Percentiles rank a stretch among this genome's conserved stretches.
Conservation (phyloP, 2,113 vertebrate genomes). For the Microtus montanus region DNA sequence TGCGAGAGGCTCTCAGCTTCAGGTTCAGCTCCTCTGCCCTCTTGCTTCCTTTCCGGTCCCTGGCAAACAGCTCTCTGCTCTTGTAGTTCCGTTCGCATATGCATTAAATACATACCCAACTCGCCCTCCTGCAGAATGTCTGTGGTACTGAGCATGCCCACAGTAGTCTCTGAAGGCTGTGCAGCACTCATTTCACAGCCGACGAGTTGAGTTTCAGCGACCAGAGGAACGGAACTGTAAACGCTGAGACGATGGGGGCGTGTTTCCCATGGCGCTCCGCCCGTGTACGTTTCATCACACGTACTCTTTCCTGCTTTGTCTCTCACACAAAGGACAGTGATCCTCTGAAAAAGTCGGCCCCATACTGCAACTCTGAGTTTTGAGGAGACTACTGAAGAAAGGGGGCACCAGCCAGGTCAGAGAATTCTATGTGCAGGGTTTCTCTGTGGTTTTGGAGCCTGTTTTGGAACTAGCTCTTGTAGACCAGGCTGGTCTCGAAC, state of each 20-base stretch:
- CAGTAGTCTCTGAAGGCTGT: not conserved
- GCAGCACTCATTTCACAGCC: not conserved
- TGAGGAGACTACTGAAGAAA: not conserved
- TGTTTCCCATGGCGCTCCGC: not conserved
- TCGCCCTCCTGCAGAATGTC: not conserved
- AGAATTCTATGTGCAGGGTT: too few species aligned
- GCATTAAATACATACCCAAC: not conserved
- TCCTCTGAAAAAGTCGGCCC: too few species aligned
- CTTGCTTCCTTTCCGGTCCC: accelerated
- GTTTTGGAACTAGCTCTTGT: too few species aligned
- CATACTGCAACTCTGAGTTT: not conserved
- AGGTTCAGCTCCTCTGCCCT: not conserved
- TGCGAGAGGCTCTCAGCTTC: not conserved
- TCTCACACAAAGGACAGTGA: not conserved
- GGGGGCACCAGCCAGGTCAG: not conserved
- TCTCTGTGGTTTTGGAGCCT: too few species aligned
- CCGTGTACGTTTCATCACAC: too few species aligned
- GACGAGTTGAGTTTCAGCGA: too few species aligned
- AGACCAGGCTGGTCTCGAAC: too few species aligned
- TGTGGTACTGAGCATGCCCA: not conserved
- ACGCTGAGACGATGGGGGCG: too few species aligned
- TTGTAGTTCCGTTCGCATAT: not conserved
- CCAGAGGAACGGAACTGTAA: not conserved
- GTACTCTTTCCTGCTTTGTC: not conserved
- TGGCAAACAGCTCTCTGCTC: not conserved